phyloP scores from a whole-genome alignment of 2,797 vertebrate genomes.

The Sebastes miniatus region DNA sequence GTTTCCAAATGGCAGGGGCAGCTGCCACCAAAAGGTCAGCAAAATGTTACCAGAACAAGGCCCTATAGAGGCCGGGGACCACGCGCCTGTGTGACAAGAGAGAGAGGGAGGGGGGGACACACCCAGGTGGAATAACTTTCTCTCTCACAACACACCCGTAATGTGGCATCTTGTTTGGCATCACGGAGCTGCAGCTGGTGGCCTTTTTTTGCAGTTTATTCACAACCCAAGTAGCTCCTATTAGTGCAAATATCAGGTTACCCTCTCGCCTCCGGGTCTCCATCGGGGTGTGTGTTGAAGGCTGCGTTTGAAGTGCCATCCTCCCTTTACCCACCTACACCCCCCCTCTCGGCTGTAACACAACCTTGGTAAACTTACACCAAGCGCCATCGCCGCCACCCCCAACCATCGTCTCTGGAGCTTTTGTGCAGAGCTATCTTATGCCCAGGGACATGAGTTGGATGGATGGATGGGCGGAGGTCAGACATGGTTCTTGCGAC shows the following conservation, averaged over 20 bases:
- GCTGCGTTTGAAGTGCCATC: slow-evolving; percentile 67
- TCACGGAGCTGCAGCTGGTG: slow-evolving; percentile 25
- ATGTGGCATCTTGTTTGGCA: slow-evolving; percentile 25
- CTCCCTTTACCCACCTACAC: slow-evolving; percentile 38
- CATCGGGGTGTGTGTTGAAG: slow-evolving; percentile 17
- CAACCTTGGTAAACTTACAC: slow-evolving; percentile 75
- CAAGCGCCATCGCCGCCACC: slow-evolving; percentile 4
- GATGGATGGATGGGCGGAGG: slow-evolving; percentile 28
- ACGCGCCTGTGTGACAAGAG: slow-evolving; percentile 14
- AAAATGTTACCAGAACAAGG: slow-evolving; percentile 76
- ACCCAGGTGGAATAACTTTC: slow-evolving; percentile 23
- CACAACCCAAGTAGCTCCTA: neutral
- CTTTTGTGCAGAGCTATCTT: slow-evolving; percentile 60
- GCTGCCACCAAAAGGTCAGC: slow-evolving; percentile 79
- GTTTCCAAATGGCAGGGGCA: slow-evolving; percentile 73
- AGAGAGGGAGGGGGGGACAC: neutral
- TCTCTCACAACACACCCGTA: slow-evolving; percentile 10
- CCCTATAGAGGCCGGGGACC: slow-evolving; percentile 44
- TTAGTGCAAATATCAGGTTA: slow-evolving; percentile 48
- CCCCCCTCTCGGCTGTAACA: slow-evolving; percentile 58
- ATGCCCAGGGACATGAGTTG: slow-evolving; percentile 35
- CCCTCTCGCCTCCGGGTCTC: slow-evolving; percentile 24
- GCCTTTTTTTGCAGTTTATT: neutral
- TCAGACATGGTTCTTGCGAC: slow-evolving; percentile 28
- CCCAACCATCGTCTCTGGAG: slow-evolving; percentile 33